Evolutionary conservation across 64 coral and sea anemone species (phyloP).

Genomic region (Montipora foliosa): DNA sequence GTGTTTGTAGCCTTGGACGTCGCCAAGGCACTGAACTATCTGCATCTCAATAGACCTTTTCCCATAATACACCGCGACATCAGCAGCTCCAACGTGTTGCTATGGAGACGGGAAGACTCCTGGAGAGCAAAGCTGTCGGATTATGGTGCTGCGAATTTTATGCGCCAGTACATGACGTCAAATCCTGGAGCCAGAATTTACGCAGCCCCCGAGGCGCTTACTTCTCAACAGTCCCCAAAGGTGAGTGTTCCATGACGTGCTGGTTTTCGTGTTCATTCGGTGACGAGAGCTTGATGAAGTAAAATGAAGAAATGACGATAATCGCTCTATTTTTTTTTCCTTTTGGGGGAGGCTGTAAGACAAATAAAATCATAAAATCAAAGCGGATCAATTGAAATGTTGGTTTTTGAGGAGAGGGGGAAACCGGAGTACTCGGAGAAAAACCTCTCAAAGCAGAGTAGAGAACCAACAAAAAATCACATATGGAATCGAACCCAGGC

Average conservation of each 20-base stretch:
- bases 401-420: too few species aligned
- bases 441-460: too few species aligned
- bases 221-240: slow-evolving; percentile 93
- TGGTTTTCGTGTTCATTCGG: background rate
- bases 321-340: too few species aligned
- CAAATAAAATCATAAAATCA: too few species aligned
- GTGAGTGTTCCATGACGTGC: slow-evolving; percentile 17
- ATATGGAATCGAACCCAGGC: too few species aligned
- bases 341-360: too few species aligned
- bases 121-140: slow-evolving; percentile 96
- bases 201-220: slow-evolving; percentile 86
- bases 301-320: too few species aligned
- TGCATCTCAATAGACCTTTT: slow-evolving; percentile 94
- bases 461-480: too few species aligned
- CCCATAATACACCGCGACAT: slow-evolving; percentile 98
- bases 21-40: slow-evolving; percentile 88
- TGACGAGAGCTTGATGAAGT: too few species aligned
- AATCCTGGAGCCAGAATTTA: slow-evolving; percentile 96
- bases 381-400: too few species aligned
- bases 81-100: slow-evolving; percentile 93
- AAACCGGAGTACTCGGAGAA: too few species aligned
- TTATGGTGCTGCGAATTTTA: slow-evolving; percentile 98
- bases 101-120: slow-evolving; percentile 90
- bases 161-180: slow-evolving; percentile 94
- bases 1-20: slow-evolving; percentile 76